Conservation (phyloP, 2,113 vertebrate genomes). For the Chaetops frenatus region DNA sequence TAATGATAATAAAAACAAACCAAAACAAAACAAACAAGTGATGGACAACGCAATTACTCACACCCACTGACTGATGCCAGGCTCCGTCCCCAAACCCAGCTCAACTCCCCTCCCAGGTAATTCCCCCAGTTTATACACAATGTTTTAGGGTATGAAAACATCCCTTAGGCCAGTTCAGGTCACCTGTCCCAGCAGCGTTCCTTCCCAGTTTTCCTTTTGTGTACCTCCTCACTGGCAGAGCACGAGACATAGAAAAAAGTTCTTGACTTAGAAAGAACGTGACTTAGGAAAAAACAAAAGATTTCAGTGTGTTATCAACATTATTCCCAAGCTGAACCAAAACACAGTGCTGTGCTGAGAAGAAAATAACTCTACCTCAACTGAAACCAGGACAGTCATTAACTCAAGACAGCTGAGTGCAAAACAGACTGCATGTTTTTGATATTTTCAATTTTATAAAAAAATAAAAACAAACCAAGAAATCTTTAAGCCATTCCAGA, state of each 20-base stretch:
- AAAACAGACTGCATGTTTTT: background rate
- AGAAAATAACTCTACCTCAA: background rate
- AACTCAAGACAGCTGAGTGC: background rate
- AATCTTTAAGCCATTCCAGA: background rate
- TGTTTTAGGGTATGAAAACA: background rate
- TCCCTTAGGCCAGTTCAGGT: fast-evolving
- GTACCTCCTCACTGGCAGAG: background rate
- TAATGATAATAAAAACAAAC: background rate
- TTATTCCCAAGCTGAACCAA: background rate
- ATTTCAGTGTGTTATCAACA: background rate
- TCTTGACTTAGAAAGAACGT: background rate
- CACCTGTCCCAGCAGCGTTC: background rate
- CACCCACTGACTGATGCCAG: fast-evolving
- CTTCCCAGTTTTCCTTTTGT: background rate
- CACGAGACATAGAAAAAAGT: background rate
- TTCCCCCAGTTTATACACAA: background rate
- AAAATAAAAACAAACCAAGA: background rate
- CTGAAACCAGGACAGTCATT: background rate
- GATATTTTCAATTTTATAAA: background rate
- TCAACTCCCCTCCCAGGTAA: fast-evolving
- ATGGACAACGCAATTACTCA: background rate
- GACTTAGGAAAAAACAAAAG: background rate
- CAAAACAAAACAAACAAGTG: background rate
- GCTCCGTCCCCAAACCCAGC: background rate
- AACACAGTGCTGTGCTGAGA: background rate